Conservation (phyloP, 2,888 invertebrate species). For the Antitype chi region DNA sequence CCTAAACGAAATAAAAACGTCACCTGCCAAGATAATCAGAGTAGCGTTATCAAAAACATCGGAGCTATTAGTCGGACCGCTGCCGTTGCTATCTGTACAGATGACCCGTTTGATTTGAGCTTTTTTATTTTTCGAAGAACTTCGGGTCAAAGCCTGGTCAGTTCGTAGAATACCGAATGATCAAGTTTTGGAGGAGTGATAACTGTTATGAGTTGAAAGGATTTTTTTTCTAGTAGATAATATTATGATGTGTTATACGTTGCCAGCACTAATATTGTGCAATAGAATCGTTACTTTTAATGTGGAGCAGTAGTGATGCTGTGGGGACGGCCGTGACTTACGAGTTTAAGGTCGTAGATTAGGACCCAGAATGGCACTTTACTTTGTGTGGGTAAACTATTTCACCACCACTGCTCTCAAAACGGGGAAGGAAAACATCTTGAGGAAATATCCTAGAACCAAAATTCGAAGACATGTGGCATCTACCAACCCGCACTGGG, state of each 20-base stretch:
- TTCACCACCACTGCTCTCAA: too few relatives aligned
- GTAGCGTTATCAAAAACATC: constrained; percentile 52
- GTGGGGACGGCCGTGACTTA: too few relatives aligned
- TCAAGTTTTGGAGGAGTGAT: constrained; percentile 5
- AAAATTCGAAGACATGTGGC: too few relatives aligned
- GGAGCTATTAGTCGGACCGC: constrained; percentile 40
- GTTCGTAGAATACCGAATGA: neutral
- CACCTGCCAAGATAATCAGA: constrained; percentile 36
- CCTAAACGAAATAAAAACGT: constrained; percentile 49
- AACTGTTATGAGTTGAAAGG: neutral
- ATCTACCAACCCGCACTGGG: too few relatives aligned
- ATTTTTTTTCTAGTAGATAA: neutral
- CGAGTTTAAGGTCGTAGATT: too few relatives aligned
- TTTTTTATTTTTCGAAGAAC: constrained; percentile 17
- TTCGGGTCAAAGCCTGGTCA: constrained; percentile 14
- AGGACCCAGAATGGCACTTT: too few relatives aligned
- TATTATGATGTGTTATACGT: neutral
- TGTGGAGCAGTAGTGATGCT: too few relatives aligned
- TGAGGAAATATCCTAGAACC: too few relatives aligned
- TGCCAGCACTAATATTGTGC: neutral
- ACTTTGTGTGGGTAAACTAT: too few relatives aligned
- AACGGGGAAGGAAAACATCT: too few relatives aligned
- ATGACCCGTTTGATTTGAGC: constrained; percentile 42
- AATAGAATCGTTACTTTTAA: too few relatives aligned
- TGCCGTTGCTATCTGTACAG: constrained; percentile 20